Conservation (phyloP, 2,797 vertebrate species). For the Lemur catta region DNA sequence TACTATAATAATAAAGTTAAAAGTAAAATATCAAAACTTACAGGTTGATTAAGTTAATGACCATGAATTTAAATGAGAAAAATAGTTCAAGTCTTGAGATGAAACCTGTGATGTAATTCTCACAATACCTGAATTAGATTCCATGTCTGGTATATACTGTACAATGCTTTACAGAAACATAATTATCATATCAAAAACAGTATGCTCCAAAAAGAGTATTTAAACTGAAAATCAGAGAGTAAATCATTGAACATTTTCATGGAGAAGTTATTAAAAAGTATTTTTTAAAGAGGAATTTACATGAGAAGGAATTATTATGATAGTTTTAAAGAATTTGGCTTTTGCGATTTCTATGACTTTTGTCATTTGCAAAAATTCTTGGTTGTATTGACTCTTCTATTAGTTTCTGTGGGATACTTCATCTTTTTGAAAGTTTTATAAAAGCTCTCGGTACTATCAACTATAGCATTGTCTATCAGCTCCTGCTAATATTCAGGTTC, state of each 20-base stretch:
- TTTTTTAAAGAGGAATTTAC: neutral
- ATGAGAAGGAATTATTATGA: neutral
- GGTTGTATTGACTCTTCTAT: neutral
- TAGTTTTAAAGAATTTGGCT: neutral
- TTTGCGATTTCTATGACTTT: neutral
- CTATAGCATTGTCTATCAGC: neutral
- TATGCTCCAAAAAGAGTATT: neutral
- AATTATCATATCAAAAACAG: neutral
- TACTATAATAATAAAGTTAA: slow-evolving; percentile 52
- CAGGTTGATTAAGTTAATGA: slow-evolving; percentile 62
- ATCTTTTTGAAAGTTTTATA: neutral
- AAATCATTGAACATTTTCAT: neutral
- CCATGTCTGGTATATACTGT: neutral
- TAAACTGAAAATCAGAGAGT: neutral
- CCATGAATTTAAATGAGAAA: neutral
- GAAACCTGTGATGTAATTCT: slow-evolving; percentile 5
- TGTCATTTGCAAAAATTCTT: neutral
- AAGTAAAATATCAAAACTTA: slow-evolving; percentile 59
- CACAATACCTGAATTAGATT: slow-evolving; percentile 3
- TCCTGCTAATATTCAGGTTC: neutral
- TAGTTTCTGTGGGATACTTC: neutral
- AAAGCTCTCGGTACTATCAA: neutral
- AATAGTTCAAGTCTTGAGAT: slow-evolving; percentile 17
- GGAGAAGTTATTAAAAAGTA: neutral
- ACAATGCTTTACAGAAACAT: neutral